These are phyloP conservation scores for Drosophila santomea DNA, from an alignment of 1,140 invertebrate genomes.

Conservation along the genomic window DNA sequence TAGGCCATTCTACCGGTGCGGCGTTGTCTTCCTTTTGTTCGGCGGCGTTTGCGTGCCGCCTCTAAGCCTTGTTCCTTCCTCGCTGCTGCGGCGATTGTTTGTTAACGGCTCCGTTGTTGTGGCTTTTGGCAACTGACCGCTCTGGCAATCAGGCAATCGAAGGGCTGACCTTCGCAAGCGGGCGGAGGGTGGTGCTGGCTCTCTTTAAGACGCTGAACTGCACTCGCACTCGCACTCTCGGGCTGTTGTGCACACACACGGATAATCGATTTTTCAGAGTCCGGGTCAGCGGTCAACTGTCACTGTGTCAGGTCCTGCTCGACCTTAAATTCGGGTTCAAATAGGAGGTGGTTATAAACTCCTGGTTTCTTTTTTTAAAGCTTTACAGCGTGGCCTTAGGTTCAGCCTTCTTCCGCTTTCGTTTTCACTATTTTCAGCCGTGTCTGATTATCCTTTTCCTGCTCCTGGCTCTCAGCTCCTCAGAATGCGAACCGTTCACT, in stretches of 20 bases:
- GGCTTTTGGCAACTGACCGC: conserved; percentile 56
- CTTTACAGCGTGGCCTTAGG: background rate
- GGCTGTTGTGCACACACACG: conserved; percentile 5
- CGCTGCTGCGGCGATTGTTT: conserved; percentile 22
- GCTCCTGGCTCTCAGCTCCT: conserved; percentile 23
- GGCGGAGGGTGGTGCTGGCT: background rate
- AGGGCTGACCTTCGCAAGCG: conserved; percentile 46
- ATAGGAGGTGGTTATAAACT: background rate
- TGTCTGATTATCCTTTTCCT: conserved; percentile 18
- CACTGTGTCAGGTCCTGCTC: conserved; percentile 40
- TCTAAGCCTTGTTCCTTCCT: conserved; percentile 57
- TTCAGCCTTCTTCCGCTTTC: conserved; percentile 55
- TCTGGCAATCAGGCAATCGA: conserved; percentile 1
- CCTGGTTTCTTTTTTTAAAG: background rate
- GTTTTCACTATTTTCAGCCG: conserved; percentile 66
- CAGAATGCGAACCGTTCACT: conserved; percentile 49
- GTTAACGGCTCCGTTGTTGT: conserved; percentile 84
- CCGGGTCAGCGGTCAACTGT: conserved; percentile 22
- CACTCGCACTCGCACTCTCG: conserved; percentile 4
- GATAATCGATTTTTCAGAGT: conserved; percentile 46
- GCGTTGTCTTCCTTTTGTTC: conserved; percentile 70
- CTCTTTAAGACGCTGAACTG: conserved; percentile 12
- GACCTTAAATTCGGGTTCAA: background rate
- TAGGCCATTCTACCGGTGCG: conserved; percentile 84
- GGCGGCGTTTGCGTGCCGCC: conserved; percentile 43